These are phyloP conservation scores for Psylliodes chrysocephalus DNA, from an alignment of 2,888 invertebrate genomes.

Conservation along the genomic window DNA sequence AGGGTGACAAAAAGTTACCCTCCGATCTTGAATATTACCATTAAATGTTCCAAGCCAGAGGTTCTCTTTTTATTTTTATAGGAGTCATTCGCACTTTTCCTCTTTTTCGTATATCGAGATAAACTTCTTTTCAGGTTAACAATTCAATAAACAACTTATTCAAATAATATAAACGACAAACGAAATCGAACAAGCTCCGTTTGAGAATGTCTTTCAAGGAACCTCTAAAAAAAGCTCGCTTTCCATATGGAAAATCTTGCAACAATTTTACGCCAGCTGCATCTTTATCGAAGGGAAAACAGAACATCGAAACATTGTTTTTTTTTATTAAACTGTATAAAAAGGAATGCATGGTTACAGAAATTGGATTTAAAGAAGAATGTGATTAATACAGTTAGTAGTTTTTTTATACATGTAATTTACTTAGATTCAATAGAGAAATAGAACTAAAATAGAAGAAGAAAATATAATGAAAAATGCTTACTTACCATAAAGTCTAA, in stretches of 20 bases:
- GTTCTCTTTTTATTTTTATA: conserved; percentile 58
- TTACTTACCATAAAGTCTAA: conserved; percentile 87
- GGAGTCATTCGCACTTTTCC: conserved; percentile 57
- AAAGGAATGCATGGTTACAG: not conserved
- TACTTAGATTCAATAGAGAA: too few relatives aligned
- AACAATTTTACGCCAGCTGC: conserved; percentile 30
- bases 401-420: too few relatives aligned
- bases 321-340: not conserved
- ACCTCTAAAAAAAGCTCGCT: conserved; percentile 17
- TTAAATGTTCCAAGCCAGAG: conserved; percentile 50
- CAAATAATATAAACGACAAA: conserved; percentile 35
- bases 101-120: conserved; percentile 49
- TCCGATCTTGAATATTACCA: conserved; percentile 31
- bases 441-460: too few relatives aligned
- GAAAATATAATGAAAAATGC: too few relatives aligned
- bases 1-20: conserved; percentile 4
- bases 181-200: conserved; percentile 24
- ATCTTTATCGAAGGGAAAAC: conserved; percentile 28
- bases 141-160: conserved; percentile 42
- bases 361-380: not conserved
- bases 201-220: conserved; percentile 18
- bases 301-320: too few relatives aligned
- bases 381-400: too few relatives aligned
- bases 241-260: conserved; percentile 14
- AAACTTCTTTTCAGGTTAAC: conserved; percentile 39